phyloP scores from a whole-genome alignment of 2,797 vertebrate genomes.

The Pseudochirops cupreus region DNA sequence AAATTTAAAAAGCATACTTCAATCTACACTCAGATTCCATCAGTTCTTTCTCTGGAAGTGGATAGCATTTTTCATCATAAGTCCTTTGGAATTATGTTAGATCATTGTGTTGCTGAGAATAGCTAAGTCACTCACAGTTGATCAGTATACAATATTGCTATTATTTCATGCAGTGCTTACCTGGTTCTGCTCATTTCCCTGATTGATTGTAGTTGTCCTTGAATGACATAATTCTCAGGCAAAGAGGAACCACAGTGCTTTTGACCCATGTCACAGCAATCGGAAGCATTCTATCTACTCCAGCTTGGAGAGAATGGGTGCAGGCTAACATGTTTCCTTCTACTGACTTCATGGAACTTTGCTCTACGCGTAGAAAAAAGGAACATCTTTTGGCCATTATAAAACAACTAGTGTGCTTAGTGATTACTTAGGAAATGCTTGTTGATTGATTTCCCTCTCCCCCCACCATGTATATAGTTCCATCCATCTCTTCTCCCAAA shows the following conservation, averaged over 20 bases:
- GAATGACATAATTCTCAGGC: neutral
- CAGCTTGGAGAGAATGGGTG: neutral
- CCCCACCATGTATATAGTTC: neutral
- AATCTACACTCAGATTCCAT: neutral
- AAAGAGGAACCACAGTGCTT: neutral
- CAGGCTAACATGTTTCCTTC: neutral
- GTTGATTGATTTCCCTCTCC: neutral
- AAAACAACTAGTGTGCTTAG: neutral
- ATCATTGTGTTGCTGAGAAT: neutral
- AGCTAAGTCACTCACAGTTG: neutral
- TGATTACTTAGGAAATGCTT: neutral
- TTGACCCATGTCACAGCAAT: neutral
- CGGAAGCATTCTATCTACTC: neutral
- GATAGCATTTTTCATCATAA: neutral
- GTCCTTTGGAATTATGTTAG: neutral
- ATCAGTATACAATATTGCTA: neutral
- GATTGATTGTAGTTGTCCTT: neutral
- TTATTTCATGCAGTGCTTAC: neutral
- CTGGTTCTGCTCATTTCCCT: neutral
- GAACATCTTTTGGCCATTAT: neutral
- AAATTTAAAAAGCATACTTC: neutral
- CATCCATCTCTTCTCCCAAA: neutral
- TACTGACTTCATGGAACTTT: neutral
- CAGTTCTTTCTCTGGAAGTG: neutral
- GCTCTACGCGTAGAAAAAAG: neutral